These are phyloP conservation scores for Oscheius sp. DNA, from an alignment of 2,888 invertebrate species.

Conservation along the genomic window DNA sequence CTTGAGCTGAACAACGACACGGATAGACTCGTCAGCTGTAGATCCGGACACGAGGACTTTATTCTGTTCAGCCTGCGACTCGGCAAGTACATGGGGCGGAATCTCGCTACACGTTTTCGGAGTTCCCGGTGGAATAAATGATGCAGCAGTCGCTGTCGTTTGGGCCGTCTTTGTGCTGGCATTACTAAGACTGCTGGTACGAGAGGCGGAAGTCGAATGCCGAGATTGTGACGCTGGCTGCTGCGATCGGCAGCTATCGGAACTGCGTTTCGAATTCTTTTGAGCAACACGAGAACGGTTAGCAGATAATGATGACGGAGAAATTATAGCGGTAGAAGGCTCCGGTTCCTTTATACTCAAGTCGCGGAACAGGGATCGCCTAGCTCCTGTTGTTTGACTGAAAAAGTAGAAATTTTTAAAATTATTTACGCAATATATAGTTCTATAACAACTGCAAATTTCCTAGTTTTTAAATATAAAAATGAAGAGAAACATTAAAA, in stretches of 20 bases:
- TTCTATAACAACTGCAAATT: too few species aligned
- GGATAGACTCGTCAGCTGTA: not conserved
- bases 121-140: slow-evolving; percentile 1
- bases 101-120: not conserved
- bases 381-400: too few species aligned
- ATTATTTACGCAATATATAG: too few species aligned
- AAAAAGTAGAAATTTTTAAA: too few species aligned
- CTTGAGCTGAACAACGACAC: not conserved
- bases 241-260: not conserved
- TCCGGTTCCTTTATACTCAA: not conserved
- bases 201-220: too few species aligned
- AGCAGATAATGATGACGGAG: too few species aligned
- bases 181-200: too few species aligned
- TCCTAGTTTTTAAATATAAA: too few species aligned
- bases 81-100: slow-evolving; percentile 7
- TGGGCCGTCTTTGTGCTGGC: not conserved
- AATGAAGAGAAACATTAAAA: too few species aligned
- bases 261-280: not conserved
- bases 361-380: slow-evolving; percentile 4
- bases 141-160: not conserved
- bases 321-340: not conserved
- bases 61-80: slow-evolving; percentile 1
- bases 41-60: not conserved
- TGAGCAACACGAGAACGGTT: too few species aligned
- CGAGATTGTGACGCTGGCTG: too few species aligned